Base-by-base conservation (phyloP, 2,113 vertebrate species). In the Clupea harengus region DNA sequence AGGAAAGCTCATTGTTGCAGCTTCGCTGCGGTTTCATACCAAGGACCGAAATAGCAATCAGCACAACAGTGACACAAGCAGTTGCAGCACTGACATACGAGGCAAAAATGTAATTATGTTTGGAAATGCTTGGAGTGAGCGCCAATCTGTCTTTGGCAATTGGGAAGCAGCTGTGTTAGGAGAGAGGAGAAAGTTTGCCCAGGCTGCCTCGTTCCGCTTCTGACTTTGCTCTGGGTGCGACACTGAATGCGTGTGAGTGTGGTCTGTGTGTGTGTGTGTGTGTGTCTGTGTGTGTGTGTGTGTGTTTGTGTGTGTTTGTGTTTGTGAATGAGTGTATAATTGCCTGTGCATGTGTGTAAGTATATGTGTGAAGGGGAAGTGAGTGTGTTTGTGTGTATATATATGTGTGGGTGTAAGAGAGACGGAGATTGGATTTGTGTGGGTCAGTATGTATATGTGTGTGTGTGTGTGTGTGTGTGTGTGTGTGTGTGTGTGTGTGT, bases 101-200 rank as follows among this genome's bases (percentile, higher is more conserved):
- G 85, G 85, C 86, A 8, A 83, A 90, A 90, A 90, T 90, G 86
- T 88, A 90, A 90, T 90, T 90, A 88, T 72, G 87, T 82, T 88
- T 85, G 54, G 86, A 88, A 90, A 88, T 87, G 84, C 86, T 88
- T 85, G 78, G 86, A 82, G 81, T 87, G 86, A 88, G 87, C 86
- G 81, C 82, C 87, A 90, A 90, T 90, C 84, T 90, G 89, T 88
- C 87, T 87, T 84, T 39, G 83, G 84, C 87, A 90, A 88, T 87
- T 87, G 81, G 87, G 85, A 87, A 83, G 86, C 87, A 88, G 86
- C 84, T 88, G 89, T 88, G 87, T 84, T 85, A 81, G 49, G 64
- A 72, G n/a, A 28, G 64, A 28, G 64, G 10, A 32, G 64, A 67
- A 67, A 67, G 60, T n/a, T 72, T 25, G 10, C 64, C 64, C 64